Percentiles rank a stretch among this genome's conserved stretches.
These are phyloP conservation scores for Elephantulus edwardii DNA, from an alignment of 2,113 vertebrate genomes.

Conservation along the genomic window DNA sequence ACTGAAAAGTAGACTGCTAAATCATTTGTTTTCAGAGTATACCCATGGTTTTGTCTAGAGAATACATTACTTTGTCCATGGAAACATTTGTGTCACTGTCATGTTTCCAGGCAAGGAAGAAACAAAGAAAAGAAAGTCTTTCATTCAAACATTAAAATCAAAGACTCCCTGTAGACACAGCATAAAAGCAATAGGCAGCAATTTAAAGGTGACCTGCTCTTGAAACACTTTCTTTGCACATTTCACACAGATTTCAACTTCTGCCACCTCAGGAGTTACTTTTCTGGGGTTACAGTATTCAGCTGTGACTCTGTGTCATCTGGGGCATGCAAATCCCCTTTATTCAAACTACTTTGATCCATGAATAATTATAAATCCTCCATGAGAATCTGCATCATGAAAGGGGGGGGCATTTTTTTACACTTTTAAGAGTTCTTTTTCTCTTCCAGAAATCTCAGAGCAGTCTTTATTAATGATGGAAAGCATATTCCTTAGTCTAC, in stretches of 20 bases:
- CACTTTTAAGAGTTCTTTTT: neutral
- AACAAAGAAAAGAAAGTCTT: neutral
- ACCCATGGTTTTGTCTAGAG: neutral
- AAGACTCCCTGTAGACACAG: conserved; percentile 17
- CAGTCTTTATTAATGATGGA: neutral
- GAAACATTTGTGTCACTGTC: conserved; percentile 44
- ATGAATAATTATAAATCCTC: conserved; percentile 38
- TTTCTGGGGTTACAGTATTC: conserved; percentile 35
- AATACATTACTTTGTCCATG: conserved; percentile 24
- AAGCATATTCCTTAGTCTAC: conserved; percentile 13
- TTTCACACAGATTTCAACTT: conserved; percentile 55
- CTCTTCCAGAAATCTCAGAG: conserved; percentile 15
- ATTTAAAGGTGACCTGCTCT: conserved; percentile 59
- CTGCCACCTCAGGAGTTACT: conserved; percentile 29
- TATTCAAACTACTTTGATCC: conserved; percentile 17
- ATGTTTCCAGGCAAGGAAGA: neutral
- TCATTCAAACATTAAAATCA: conserved; percentile 54
- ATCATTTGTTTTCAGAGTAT: conserved; percentile 46
- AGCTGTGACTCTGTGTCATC: neutral
- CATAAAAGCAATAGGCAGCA: neutral
- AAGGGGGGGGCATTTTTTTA: neutral
- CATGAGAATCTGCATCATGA: neutral
- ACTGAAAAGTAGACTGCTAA: conserved; percentile 38
- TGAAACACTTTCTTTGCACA: conserved; percentile 54
- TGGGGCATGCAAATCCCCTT: conserved; percentile 31